Evolutionary conservation across 2,113 vertebrate species (phyloP).

Genomic region (Sylvietta virens): DNA sequence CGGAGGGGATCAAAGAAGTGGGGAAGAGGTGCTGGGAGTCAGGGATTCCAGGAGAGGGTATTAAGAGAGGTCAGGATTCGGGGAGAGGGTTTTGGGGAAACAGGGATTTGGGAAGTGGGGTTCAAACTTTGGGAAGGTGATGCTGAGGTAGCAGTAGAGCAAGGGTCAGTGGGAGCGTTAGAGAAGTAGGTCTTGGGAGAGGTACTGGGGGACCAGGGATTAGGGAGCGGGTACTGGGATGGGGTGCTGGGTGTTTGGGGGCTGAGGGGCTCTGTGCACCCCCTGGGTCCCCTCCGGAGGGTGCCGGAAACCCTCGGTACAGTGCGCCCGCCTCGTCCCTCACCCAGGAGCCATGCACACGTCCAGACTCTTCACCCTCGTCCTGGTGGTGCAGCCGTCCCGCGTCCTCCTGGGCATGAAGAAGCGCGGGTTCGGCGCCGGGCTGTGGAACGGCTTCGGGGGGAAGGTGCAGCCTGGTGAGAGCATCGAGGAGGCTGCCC

Average conservation of each 20-base stretch:
- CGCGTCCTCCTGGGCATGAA: constrained; percentile 91
- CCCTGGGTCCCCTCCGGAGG: no score
- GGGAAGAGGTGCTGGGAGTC: background rate
- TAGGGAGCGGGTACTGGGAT: background rate
- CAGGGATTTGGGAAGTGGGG: background rate
- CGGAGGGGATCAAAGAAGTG: background rate
- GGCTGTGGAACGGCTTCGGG: constrained; percentile 95
- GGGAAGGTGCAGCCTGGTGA: constrained; percentile 90
- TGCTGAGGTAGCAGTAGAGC: background rate
- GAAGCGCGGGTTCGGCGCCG: constrained; percentile 90
- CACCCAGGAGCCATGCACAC: constrained; percentile 69
- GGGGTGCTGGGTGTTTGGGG: background rate
- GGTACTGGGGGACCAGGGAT: background rate
- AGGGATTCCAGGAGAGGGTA: background rate
- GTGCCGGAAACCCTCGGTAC: accelerated
- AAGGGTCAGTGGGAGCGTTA: background rate
- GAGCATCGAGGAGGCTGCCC: constrained; percentile 86
- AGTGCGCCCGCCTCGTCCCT: background rate
- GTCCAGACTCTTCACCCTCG: constrained; percentile 83
- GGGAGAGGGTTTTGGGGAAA: background rate
- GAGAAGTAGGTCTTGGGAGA: accelerated
- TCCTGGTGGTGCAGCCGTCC: constrained; percentile 84
- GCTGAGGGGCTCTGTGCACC: background rate
- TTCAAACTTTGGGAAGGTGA: background rate
- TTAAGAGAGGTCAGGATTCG: background rate